A percentile compares a stretch with the other conserved stretches of the same genome.
These are phyloP conservation scores for Cryptophagus acutangulus DNA, from an alignment of 2,888 invertebrate genomes.

Conservation along the genomic window DNA sequence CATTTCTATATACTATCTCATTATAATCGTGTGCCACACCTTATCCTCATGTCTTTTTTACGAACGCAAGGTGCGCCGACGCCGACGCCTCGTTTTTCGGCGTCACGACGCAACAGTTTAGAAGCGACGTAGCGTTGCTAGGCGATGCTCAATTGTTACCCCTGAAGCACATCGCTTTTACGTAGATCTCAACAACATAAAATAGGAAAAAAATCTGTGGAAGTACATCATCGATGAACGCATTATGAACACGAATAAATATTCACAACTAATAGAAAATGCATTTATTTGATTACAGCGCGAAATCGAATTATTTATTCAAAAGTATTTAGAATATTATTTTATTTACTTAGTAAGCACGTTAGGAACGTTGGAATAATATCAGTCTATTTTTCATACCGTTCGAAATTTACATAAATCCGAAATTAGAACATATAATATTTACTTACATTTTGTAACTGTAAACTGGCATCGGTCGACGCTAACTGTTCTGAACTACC, in stretches of 20 bases:
- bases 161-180: too few relatives aligned
- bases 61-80: constrained; percentile 33
- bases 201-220: too few relatives aligned
- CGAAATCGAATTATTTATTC: constrained; percentile 3
- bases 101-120: constrained; percentile 36
- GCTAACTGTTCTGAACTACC: constrained; percentile 76
- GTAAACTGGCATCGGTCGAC: constrained; percentile 49
- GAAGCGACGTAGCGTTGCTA: constrained; percentile 22
- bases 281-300: too few relatives aligned
- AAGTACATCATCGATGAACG: too few relatives aligned
- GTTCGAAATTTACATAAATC: constrained; percentile 1
- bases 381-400: background rate
- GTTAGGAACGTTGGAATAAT: background rate
- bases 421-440: background rate
- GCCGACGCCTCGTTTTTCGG: constrained; percentile 25
- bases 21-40: constrained; percentile 42
- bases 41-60: constrained; percentile 32
- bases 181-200: too few relatives aligned
- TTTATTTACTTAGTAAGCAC: background rate
- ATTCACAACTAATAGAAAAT: too few relatives aligned
- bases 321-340: background rate
- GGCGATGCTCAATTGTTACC: too few relatives aligned
- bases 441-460: constrained; percentile 40
- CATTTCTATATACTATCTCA: constrained; percentile 38
- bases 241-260: too few relatives aligned